These are phyloP conservation scores for Pseudorectes ferrugineus DNA, from an alignment of 2,113 vertebrate genomes.

Conservation along the genomic window DNA sequence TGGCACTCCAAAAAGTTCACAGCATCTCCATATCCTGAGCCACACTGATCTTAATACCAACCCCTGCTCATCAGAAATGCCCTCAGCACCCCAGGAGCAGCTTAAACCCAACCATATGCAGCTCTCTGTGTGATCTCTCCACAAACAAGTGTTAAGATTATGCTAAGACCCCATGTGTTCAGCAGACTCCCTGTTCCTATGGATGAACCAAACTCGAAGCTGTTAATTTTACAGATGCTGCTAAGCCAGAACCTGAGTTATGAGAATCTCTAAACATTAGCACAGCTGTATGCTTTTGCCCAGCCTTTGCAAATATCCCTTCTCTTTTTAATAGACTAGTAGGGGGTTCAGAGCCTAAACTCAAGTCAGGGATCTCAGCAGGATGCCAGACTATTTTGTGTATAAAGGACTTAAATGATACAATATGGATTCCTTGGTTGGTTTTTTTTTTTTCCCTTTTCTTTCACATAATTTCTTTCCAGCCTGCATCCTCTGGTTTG, in stretches of 20 bases:
- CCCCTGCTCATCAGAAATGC: not conserved
- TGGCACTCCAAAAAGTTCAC: not conserved
- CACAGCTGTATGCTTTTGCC: not conserved
- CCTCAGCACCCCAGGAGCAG: not conserved
- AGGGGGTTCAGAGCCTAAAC: not conserved
- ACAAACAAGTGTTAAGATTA: constrained; percentile 14
- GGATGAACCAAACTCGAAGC: not conserved
- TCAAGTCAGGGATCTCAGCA: not conserved
- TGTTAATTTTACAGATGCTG: constrained; percentile 40
- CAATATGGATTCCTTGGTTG: not conserved
- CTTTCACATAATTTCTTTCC: not conserved
- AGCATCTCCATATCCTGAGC: not conserved
- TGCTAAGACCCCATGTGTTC: not conserved
- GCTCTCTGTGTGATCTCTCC: not conserved
- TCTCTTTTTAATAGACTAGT: not conserved
- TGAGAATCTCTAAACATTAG: not conserved
- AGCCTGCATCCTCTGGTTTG: not conserved
- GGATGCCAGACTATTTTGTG: not conserved
- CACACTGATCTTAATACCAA: not conserved
- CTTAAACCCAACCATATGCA: not conserved
- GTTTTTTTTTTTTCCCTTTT: accelerated
- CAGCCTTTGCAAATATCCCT: not conserved
- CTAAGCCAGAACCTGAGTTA: constrained; percentile 1
- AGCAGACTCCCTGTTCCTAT: not conserved
- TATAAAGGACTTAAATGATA: not conserved